phyloP scores from a whole-genome alignment of 2,888 invertebrate genomes.

The Ptycholaimellus sp. region DNA sequence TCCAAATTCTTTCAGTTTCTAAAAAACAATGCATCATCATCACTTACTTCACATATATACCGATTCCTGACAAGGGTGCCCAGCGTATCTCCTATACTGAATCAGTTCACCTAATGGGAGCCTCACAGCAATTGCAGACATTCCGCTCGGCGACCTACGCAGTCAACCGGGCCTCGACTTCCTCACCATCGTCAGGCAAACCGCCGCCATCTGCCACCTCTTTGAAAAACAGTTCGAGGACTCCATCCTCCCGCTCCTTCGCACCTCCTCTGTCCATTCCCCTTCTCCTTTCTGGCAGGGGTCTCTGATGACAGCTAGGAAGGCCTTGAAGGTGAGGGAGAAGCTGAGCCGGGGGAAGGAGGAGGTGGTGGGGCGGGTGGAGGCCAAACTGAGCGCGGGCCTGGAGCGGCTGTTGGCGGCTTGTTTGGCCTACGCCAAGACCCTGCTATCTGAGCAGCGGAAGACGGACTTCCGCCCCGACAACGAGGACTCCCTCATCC shows the following conservation, averaged over 20 bases:
- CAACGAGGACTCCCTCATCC: conserved; percentile 10
- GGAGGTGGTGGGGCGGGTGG: conserved; percentile 57
- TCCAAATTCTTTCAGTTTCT: too few relatives aligned
- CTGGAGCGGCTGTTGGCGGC: conserved; percentile 47
- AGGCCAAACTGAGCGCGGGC: conserved; percentile 57
- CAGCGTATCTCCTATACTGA: too few relatives aligned
- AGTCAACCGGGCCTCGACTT: too few relatives aligned
- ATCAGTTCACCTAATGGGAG: too few relatives aligned
- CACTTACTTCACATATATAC: too few relatives aligned
- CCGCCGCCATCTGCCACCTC: conserved; percentile 70
- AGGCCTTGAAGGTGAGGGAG: conserved; percentile 43
- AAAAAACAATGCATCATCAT: too few relatives aligned
- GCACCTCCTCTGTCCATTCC: too few relatives aligned
- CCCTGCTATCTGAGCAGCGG: conserved; percentile 75
- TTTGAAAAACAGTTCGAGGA: conserved; percentile 77
- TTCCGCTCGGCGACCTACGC: conserved; percentile 40
- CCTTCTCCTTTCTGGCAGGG: too few relatives aligned
- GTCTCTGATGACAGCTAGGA: not conserved
- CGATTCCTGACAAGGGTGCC: too few relatives aligned
- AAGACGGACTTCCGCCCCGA: conserved; percentile 59
- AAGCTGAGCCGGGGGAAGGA: conserved; percentile 67
- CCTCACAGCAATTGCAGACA: too few relatives aligned
- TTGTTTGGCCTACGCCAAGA: conserved; percentile 53
- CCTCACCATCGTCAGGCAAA: conserved; percentile 49
- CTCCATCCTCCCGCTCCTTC: conserved; percentile 57